Base-by-base conservation (phyloP, 2,888 invertebrate species). In the Criorhina ranunculi region DNA sequence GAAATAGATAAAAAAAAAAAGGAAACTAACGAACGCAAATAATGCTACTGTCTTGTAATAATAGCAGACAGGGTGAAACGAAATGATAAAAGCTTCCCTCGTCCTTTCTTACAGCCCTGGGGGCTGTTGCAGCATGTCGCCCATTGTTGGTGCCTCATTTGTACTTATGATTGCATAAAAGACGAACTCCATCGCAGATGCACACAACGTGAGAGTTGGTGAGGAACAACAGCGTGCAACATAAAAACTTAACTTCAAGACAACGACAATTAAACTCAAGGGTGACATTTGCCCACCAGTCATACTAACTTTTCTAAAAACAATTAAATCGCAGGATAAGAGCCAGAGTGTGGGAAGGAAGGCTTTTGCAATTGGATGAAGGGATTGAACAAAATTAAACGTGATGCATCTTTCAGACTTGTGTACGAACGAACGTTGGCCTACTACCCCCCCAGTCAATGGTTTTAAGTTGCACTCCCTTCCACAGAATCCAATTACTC, bases 151-250 rank as follows among this genome's bases (percentile, higher is more conserved):
- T 70, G 59, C 17, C 59, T 75, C 79, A 80, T 85, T 85, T 85
- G 75, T 76, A 75, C 75, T 85, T 79, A 75, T 69, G 75, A 85
- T 85, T 85, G 85, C 70, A 85, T 79, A 85, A 85, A 85, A 75
- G 85, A 72, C 79, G 53, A 76, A 75, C 59, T 76, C 59, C 70
- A 42, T 59, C 17, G 51, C 57, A 72, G 59, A 78, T 79, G 70
- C 75, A 49, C 66, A 75, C 75, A 66, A 70, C 55, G 46, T 35
- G n/a, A 59, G 29, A 4, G 24, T 59, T 9, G n/a, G 12, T 40
- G 57, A n/a, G 11, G 40, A 17, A 67, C 24, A 62, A 62, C 33
- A 64, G 37, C 24, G 24, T 24, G 24, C 24, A 62, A 31, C 35
- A 57, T 17, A 60, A 79, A 55, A 69, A 57, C 70, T 80, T 53